Percentiles rank a stretch among this genome's conserved stretches.
These are phyloP conservation scores for Ophioninae sp. DNA, from an alignment of 2,888 invertebrate species.

Conservation along the genomic window DNA sequence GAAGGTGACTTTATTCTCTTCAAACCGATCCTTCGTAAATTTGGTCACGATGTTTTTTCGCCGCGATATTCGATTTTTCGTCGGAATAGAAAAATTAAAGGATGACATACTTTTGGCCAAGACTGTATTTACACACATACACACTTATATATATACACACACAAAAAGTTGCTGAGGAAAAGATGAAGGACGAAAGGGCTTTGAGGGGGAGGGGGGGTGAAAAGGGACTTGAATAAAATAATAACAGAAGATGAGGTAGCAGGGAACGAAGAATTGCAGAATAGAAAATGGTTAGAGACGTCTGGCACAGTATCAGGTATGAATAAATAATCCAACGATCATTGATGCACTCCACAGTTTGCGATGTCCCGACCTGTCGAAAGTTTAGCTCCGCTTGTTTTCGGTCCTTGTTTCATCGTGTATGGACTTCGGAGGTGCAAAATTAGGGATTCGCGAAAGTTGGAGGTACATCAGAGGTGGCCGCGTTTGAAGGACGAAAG, in stretches of 20 bases:
- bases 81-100: too few relatives aligned
- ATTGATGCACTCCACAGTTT: constrained; percentile 43
- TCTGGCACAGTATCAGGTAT: constrained; percentile 28
- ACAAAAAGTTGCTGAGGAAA: neutral
- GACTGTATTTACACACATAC: neutral
- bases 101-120: too few relatives aligned
- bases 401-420: neutral
- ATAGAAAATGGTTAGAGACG: constrained; percentile 21
- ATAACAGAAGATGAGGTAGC: constrained; percentile 7
- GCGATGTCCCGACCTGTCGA: too few relatives aligned
- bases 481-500: neutral
- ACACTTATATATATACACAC: neutral
- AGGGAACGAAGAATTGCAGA: neutral
- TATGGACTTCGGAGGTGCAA: neutral
- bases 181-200: neutral
- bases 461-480: neutral
- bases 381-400: neutral
- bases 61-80: too few relatives aligned
- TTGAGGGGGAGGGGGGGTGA: neutral
- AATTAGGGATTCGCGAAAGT: neutral
- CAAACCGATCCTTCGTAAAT: too few relatives aligned
- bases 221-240: constrained; percentile 36
- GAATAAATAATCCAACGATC: constrained; percentile 33
- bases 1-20: too few relatives aligned
- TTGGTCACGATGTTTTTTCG: too few relatives aligned